Percentiles rank a stretch among this genome's conserved stretches.
Evolutionary conservation across 1,140 invertebrate species (phyloP).

Genomic region (Macrobrachium rosenbergii): DNA sequence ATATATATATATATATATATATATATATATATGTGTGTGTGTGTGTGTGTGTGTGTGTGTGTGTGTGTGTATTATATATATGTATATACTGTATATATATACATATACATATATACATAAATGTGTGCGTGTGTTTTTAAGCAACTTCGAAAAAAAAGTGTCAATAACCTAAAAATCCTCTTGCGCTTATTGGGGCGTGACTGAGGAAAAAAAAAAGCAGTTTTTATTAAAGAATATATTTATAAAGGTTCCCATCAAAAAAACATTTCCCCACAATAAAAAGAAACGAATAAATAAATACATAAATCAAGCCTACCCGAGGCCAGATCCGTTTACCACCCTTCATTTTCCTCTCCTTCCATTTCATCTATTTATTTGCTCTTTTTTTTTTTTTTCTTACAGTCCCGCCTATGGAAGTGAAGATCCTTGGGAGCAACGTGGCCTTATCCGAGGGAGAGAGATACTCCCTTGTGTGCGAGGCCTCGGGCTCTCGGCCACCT

Average conservation of each 20-base stretch:
- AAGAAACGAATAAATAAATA: not conserved
- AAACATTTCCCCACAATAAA: too few species aligned
- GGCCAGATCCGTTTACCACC: not conserved
- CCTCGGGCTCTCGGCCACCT: slow-evolving; percentile 66
- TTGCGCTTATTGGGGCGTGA: too few species aligned
- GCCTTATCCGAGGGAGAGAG: slow-evolving; percentile 66
- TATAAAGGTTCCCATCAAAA: not conserved
- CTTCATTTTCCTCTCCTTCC: not conserved
- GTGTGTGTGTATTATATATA: not conserved
- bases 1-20: slow-evolving; percentile 10
- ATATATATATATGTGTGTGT: not conserved
- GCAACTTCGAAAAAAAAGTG: not conserved
- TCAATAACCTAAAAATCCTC: too few species aligned
- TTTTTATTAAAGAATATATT: too few species aligned
- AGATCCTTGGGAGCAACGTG: slow-evolving; percentile 26
- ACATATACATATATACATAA: not conserved
- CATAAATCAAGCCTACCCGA: not conserved
- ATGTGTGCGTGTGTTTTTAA: not conserved
- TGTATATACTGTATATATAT: not conserved
- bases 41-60: not conserved
- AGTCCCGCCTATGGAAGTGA: slow-evolving; percentile 22
- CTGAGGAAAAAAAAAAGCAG: too few species aligned
- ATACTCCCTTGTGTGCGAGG: slow-evolving; percentile 66
- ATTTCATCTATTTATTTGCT: not conserved
- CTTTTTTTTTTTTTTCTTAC: too few species aligned